A percentile compares a stretch with the other conserved stretches of the same genome.
These are phyloP conservation scores for Dolichotis patagonum DNA, from an alignment of 2,113 vertebrate species.

Conservation along the genomic window DNA sequence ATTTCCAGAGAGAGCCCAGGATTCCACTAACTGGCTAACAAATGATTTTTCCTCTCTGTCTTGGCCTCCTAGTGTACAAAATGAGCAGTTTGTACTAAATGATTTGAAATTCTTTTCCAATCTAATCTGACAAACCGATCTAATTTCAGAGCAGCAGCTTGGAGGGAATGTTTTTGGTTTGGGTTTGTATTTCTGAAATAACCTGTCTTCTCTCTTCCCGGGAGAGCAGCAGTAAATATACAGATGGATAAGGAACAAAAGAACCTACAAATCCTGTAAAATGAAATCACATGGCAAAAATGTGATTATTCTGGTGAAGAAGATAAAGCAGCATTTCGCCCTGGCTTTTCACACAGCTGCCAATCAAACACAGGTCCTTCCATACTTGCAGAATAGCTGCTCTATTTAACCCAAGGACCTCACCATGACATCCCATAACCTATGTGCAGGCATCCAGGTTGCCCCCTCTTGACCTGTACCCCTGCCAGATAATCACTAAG, in stretches of 20 bases:
- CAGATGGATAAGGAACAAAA: constrained; percentile 35
- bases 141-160: constrained; percentile 59
- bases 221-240: constrained; percentile 39
- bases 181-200: constrained; percentile 62
- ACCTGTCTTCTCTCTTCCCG: constrained; percentile 35
- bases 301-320: neutral
- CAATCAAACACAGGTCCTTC: neutral
- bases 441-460: neutral
- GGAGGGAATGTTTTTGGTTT: constrained; percentile 31
- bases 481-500: neutral
- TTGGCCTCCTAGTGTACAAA: neutral
- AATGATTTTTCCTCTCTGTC: neutral
- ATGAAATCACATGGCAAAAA: constrained; percentile 29
- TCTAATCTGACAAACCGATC: constrained; percentile 38
- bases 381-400: neutral
- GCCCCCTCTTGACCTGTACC: neutral
- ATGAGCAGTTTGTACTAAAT: constrained; percentile 22
- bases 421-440: neutral
- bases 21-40: neutral
- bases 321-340: neutral
- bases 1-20: neutral
- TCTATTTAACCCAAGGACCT: neutral
- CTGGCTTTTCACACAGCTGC: constrained; percentile 21
- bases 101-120: constrained; percentile 57
- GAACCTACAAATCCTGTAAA: constrained; percentile 54